Base-by-base conservation (phyloP, 2,113 vertebrate genomes). In the Enhydra lutris region DNA sequence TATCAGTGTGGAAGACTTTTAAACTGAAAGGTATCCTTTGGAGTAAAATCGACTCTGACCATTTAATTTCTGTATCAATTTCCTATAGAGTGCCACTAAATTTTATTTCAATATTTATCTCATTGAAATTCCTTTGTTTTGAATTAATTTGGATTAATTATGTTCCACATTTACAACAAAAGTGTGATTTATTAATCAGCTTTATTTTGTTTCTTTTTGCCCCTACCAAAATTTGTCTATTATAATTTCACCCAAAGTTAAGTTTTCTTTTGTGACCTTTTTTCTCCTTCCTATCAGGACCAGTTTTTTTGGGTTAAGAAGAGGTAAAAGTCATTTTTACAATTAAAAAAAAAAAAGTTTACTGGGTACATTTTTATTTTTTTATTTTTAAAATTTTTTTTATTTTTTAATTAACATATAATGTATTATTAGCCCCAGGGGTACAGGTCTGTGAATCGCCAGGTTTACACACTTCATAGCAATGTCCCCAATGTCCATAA, bases 171-270 rank as follows among this genome's bases (percentile, higher is more conserved):
- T 89, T 82, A 87, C 61, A 89, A 63, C n/a, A 81, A 82, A 89
- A 18, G 65, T 63, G n/a, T 91, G 79, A 59, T 52, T 78, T 88
- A 59, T 50, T 59, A 36, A 31, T 73, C 45, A 71, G 50, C 71
- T 94, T 96, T 52, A 79, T 36, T 93, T 92, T 94, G 52, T n/a
- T 84, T 71, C 52, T 87, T 79, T 94, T 84, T 85, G 20, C 39
- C 42, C 45, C 31, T 73, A 80, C 23, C 26, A 71, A 84, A 79
- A 83, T 73, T 92, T 86, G 29, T 39, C 31, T 93, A n/a, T n/a
- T 86, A 86, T 47, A 45, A 84, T 80, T 79, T 93, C 36, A 61
- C 31, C 29, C 36, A 86, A 86, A 80, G 29, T 78, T 79, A 45
- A 52, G 13, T 94, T 94, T 87, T 55, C 26, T 91, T 81, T 42